These are phyloP conservation scores for Thunnus maccoyii DNA, from an alignment of 2,113 vertebrate genomes.

Conservation along the genomic window DNA sequence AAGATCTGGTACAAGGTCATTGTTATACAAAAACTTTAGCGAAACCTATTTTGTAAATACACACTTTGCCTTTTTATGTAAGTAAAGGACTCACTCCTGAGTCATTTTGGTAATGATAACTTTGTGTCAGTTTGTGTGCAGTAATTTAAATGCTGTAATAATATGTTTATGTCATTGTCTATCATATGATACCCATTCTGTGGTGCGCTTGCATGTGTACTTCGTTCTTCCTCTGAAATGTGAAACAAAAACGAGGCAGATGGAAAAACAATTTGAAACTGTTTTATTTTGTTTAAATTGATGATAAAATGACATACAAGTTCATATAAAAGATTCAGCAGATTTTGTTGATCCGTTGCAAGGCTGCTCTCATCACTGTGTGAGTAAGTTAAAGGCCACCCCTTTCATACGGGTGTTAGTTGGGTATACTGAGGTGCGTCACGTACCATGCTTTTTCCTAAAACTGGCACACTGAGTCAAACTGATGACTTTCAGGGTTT, in stretches of 20 bases:
- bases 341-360: neutral
- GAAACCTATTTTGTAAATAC: constrained; percentile 47
- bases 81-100: constrained; percentile 44
- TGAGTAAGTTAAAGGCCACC: neutral
- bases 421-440: neutral
- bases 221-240: constrained; percentile 16
- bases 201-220: constrained; percentile 17
- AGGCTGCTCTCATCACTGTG: neutral
- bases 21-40: constrained; percentile 12
- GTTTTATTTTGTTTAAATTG: neutral
- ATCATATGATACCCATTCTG: constrained; percentile 41
- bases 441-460: neutral
- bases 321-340: neutral
- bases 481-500: neutral
- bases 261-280: neutral
- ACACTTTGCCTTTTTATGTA: constrained; percentile 33
- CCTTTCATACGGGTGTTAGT: neutral
- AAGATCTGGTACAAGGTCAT: neutral
- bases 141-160: constrained; percentile 56
- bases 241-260: neutral
- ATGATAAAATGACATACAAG: neutral
- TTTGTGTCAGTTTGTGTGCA: constrained; percentile 50
- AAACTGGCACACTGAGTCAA: neutral
- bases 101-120: constrained; percentile 66
- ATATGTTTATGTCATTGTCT: constrained; percentile 60